phyloP scores from a whole-genome alignment of 2,113 vertebrate species.

The Hippoglossus stenolepis region DNA sequence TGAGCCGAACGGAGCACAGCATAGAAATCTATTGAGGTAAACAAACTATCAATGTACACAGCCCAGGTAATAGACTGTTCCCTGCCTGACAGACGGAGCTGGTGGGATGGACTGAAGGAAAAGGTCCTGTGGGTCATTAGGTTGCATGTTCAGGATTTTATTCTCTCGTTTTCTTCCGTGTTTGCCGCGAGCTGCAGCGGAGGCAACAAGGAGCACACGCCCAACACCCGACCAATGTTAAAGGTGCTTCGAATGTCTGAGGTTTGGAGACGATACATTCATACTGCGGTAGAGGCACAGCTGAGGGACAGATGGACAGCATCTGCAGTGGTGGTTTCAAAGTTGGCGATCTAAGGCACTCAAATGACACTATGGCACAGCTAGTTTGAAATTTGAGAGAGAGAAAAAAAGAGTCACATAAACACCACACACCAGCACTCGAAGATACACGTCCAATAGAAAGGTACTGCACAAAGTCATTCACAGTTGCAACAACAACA shows the following conservation, averaged over 20 bases:
- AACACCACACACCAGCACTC: constrained; percentile 63
- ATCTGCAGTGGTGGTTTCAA: constrained; percentile 74
- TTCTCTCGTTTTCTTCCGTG: background rate
- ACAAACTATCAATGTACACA: constrained; percentile 49
- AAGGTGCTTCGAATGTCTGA: constrained; percentile 80
- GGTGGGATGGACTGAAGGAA: constrained; percentile 40
- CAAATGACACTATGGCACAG: constrained; percentile 83
- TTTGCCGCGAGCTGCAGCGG: constrained; percentile 61
- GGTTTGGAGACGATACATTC: constrained; percentile 83
- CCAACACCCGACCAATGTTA: constrained; percentile 47
- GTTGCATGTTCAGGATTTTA: constrained; percentile 59
- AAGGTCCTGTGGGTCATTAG: constrained; percentile 74
- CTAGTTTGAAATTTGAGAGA: constrained; percentile 51
- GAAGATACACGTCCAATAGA: constrained; percentile 59
- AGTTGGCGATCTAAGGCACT: constrained; percentile 86
- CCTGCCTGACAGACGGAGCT: constrained; percentile 45
- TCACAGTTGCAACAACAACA: constrained; percentile 76
- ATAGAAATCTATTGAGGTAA: constrained; percentile 78
- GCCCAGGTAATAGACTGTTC: constrained; percentile 10
- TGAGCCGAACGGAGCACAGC: constrained; percentile 57
- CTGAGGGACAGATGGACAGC: constrained; percentile 70
- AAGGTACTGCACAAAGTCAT: constrained; percentile 71
- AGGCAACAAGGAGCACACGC: constrained; percentile 67
- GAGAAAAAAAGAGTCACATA: constrained; percentile 30
- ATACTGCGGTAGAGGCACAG: constrained; percentile 82